phyloP scores from a whole-genome alignment of 2,888 invertebrate species.

The Microdon myrmicae region DNA sequence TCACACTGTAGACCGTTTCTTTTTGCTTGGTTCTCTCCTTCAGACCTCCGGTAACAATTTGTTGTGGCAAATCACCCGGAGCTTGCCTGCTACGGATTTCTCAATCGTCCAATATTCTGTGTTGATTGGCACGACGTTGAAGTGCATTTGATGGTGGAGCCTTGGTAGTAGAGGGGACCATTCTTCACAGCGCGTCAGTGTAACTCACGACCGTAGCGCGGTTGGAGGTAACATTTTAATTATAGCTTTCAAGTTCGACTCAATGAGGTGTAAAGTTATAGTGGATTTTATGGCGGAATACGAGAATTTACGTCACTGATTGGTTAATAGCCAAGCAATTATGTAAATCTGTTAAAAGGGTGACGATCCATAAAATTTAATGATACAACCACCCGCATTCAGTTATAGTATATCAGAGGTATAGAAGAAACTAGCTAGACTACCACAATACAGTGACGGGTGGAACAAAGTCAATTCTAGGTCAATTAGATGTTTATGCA shows the following conservation, averaged over 20 bases:
- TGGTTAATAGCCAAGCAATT: constrained; percentile 11
- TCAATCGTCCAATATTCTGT: constrained; percentile 34
- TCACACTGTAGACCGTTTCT: constrained; percentile 55
- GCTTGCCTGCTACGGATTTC: constrained; percentile 38
- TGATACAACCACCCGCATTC: too few species aligned
- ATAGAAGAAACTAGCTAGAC: too few species aligned
- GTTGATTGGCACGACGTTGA: constrained; percentile 43
- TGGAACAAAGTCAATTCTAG: too few species aligned
- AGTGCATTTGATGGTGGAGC: constrained; percentile 7
- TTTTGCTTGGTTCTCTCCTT: neutral
- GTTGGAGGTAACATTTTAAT: constrained; percentile 46
- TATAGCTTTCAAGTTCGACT: constrained; percentile 21
- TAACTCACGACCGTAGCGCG: constrained; percentile 37
- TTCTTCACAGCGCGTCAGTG: constrained; percentile 47
- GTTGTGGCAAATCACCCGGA: constrained; percentile 47
- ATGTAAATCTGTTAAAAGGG: constrained; percentile 5
- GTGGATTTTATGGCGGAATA: constrained; percentile 9
- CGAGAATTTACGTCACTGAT: constrained; percentile 8
- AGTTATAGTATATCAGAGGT: too few species aligned
- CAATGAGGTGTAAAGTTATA: constrained; percentile 39
- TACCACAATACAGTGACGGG: too few species aligned
- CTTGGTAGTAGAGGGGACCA: constrained; percentile 10
- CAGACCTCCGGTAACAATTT: constrained; percentile 32
- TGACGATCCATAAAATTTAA: too few species aligned
- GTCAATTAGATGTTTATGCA: too few species aligned